Evolutionary conservation across 2,113 vertebrate genomes (phyloP).

Genomic region (Pachycephala philippinensis): DNA sequence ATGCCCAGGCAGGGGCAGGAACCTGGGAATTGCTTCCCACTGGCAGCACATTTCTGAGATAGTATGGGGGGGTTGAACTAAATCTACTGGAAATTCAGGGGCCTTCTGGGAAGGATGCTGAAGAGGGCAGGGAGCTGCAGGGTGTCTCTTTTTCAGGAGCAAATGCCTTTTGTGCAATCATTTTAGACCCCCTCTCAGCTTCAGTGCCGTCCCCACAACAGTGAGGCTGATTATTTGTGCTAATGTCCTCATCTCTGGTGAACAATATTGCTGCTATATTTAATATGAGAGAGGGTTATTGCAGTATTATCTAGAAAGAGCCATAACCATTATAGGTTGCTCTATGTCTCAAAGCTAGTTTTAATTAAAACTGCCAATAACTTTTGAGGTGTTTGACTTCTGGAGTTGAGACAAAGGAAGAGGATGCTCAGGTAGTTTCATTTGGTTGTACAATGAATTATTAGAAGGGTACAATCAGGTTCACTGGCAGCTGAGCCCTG

Average conservation of each 20-base stretch:
- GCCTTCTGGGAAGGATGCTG: background rate
- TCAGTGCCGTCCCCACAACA: background rate
- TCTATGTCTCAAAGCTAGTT: background rate
- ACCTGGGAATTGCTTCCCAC: background rate
- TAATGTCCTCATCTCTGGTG: slow-evolving; percentile 26
- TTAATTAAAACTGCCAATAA: slow-evolving; percentile 39
- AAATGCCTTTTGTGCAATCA: background rate
- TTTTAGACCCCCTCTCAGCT: background rate
- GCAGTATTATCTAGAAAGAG: background rate
- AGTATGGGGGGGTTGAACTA: background rate
- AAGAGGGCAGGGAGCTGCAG: background rate
- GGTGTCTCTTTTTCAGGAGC: background rate
- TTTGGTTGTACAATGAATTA: background rate
- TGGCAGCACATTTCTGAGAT: background rate
- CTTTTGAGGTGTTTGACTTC: background rate
- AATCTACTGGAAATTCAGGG: background rate
- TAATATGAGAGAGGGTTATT: slow-evolving; percentile 25
- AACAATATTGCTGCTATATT: slow-evolving; percentile 21
- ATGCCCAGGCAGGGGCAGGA: background rate
- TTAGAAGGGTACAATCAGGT: background rate
- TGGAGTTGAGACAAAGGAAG: background rate
- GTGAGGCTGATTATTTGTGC: background rate
- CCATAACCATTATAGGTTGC: background rate
- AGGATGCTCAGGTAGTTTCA: background rate
- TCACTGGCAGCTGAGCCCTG: background rate